Evolutionary conservation across 2,797 vertebrate species (phyloP), one percentile per base, ranked within the genome.

Genomic region (Liparis tanakae): DNA sequence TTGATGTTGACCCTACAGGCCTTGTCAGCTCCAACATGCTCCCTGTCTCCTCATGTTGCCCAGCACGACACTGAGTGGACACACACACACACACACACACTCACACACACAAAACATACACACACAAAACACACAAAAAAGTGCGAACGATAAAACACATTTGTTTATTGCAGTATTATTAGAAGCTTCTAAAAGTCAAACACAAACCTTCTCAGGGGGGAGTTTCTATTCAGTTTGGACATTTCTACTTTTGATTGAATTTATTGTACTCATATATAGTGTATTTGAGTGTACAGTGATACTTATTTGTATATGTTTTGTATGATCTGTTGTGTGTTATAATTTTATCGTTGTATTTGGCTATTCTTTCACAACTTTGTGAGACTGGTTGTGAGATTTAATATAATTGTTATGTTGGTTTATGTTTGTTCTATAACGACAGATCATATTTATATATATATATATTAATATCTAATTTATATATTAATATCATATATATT

Each of bases 1-100:
- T 90, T 93, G 91, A 92, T 91, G 89, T 88, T 91, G 91, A 91
- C 88, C 91, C 91, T 91, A 92, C 87, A 92, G 91, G 90, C 92
- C 88, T 88, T 91, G 92, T 91, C 91, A 91, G 90, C 83, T 88
- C 80, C 90, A 92, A 89, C 90, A 91, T 92, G 91, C 90, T 91
- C 81, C 86, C 90, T 91, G 91, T 92, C 91, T 91, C 81, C 88
- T 89, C 89, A 78, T 68, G 75, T 90, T 90, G 82, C 80, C 67
- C 79, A 39, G 70, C 73, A 83, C 67, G 73, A 79, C 82, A 87
- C 83, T 81, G 86, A 90, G 69, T 85, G 83, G 85, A 88, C 65
- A 79, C 60, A 77, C 18, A 78, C 25, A 73, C 70, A 74, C 14
- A 25, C 50, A 44, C 30, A 37, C 36, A 74, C 59, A 39, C 30